Base-by-base conservation (phyloP, 1,140 invertebrate species). In the Scaptomyza graminum region DNA sequence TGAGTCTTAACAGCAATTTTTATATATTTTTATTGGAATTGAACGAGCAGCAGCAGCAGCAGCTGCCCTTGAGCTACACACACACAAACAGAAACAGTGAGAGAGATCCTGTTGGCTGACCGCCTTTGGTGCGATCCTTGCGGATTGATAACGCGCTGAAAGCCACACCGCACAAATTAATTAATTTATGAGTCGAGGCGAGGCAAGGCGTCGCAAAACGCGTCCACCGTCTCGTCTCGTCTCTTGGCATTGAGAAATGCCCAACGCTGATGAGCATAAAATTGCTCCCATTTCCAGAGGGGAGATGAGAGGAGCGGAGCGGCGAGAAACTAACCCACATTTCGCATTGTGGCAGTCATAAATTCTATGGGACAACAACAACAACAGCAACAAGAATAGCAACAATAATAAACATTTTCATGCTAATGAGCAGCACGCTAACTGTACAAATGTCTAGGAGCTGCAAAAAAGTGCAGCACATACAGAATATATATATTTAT, bases 351-450 rank as follows among this genome's bases (percentile, higher is more conserved):
- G 72, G 55, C 67, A 81, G 65, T 75, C 82, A 87, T 87, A 87
- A 87, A 88, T 87, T 88, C 83, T 61, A 44, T 15, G 68, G 50
- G 8, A 41, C 63, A 54, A 37, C 39, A 41, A 57, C 61, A 31
- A 31, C 61, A 31, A 31, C 63, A 54, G 25, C 39, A 39, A 56
- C 31, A 34, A 1, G 31, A 34, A 55, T 49, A 59, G 18, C 62
- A 52, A 59, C 64, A 34, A 34, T 34, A 52, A 73, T 76, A 71
- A 76, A 87, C 71, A 87, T 78, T 60, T 76, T 82, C 83, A 89
- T 89, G 83, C 84, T 88, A 88, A 88, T 88, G 83, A 88, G 83
- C 83, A 69, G 64, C 83, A 88, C 83, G 82, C 83, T 88, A 85
- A 82, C 82, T 85, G 78, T 80, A 88, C 62, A 85, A 87, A 82